Evolutionary conservation across 2,888 invertebrate genomes (phyloP), one percentile per base, ranked within the genome.

Genomic region (Luperina nickerlii): DNA sequence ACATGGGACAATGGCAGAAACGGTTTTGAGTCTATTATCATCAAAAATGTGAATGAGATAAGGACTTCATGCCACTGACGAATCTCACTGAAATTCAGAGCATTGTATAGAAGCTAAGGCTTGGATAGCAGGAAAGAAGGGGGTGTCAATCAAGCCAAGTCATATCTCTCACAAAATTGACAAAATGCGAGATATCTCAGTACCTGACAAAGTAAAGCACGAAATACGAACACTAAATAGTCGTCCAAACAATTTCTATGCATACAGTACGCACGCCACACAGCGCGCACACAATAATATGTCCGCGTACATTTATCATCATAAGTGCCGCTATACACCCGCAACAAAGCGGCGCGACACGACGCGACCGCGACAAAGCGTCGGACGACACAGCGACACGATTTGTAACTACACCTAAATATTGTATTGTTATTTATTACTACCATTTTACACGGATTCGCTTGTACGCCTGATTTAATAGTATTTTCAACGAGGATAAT

Each of bases 301-400:
- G 92, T 93, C 92, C 93, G 92, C 92, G 90, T 88, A 91, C 95
- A 96, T 96, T 96, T 95, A 96, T 96, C 96, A 96, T 96, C 95
- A 95, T 95, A 95, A 96, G 94, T 92, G 94, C 90, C 89, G 91
- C 90, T 90, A 91, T 92, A 92, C 92, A 92, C 91, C 80, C 83
- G 87, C 86, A 88, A 92, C 92, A 92, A 92, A 89, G 87, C 91
- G 90, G 90, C 90, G 79, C 90, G 72, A 86, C 87, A 83, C 86
- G 81, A 86, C 82, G 73, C 81, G 84, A 81, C 88, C 80, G 75
- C 87, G 88, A 86, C 86, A 86, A 86, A 90, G 86, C 88, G 84
- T 78, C 86, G 87, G 87, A 85, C 84, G 85, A 79, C 82, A 86
- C 89, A 76, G 69, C 90, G 84, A 90, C 89, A 87, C 90, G 88